Evolutionary conservation across 2,888 invertebrate species (phyloP), one percentile per base, ranked within the genome.

Genomic region (Drosophila fungiperda): DNA sequence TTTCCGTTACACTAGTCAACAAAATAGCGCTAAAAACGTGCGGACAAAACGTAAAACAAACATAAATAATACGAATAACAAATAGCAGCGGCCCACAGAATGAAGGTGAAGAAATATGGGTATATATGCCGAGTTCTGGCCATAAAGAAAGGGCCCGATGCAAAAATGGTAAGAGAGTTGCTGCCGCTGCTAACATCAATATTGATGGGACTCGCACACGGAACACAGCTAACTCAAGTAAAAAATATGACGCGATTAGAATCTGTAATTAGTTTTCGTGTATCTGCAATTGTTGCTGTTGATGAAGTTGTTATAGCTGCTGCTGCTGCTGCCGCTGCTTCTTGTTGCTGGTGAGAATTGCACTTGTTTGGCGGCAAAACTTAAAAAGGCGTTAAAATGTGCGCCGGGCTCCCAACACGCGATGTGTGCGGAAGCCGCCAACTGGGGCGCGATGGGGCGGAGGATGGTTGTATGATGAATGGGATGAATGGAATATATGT

Each of bases 181-280:
- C 15, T 23, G 15, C 15, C 15, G 15, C 23, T 45, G 38, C 17
- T 26, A 55, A 55, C 54, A 52, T 71, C 73, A 81, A 89, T 89
- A 90, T 90, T 90, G 91, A 91, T 90, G 87, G 91, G 80, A 66
- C 76, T 73, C 78, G 83, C 82, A 72, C 90, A 90, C 91, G 90
- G 80, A 88, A 89, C 70, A 80, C 77, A 65, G 66, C 66, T 20
- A 67, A 79, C 73, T 77, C 67, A 62, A 67, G 50, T 55, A 68
- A 81, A 86, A 83, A 78, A 87, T 90, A 86, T 87, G 91, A 91
- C 91, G 91, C 89, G 90, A 90, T 90, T 91, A 91, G 90, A 91
- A 91, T 90, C 90, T 90, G 82, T 90, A 90, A 90, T 91, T 90
- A 91, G 89, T 90, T 88, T 89, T 85, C 83, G 87, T 87, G 89